Base-by-base conservation (phyloP, 2,888 invertebrate species). In the Ectropis crepuscularia region DNA sequence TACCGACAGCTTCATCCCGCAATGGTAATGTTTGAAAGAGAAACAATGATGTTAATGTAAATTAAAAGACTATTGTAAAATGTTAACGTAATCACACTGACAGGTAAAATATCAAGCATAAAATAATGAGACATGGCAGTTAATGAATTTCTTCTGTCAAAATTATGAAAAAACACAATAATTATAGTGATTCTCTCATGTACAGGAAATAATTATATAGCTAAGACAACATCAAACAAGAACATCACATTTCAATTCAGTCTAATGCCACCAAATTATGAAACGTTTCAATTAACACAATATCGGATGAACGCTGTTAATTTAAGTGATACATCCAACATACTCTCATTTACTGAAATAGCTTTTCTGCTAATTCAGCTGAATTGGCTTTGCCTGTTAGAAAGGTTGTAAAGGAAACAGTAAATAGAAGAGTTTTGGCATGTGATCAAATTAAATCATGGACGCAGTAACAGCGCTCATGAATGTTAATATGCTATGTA, bases 1-100 rank as follows among this genome's bases (percentile, higher is more conserved):
- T 92, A 92, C 92, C 92, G 74, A 92, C 92, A 90, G 91, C 81
- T 82, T 83, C 83, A 80, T 92, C 92, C 91, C 85, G 82, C 83
- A 81, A 86, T 80, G 82, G 83, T 79, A 78, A 84, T 76, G 82
- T 82, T 89, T 86, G 91, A 83, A 90, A 90, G 74, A 85, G 83
- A 88, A 90, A 90, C 74, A 84, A 75, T 75, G 79, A 79, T 84
- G 76, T 87, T 86, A 84, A 87, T 83, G 79, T 82, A 75, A 78
- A 70, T 75, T 72, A 75, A 74, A 72, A 37, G 16, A 49, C 50
- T 63, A 61, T 49, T 7, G 6, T 28, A 2, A 12, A 47, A 41
- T 16, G 36, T 45, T 36, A 49, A 11, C 16, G 51, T 46, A 36
- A 59, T 45, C 7, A 45, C 28, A 53, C 39, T 46, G 45, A 60